Percentiles rank a stretch among this genome's conserved stretches.
phyloP scores from a whole-genome alignment of 2,113 vertebrate species.

The Cynocephalus volans region DNA sequence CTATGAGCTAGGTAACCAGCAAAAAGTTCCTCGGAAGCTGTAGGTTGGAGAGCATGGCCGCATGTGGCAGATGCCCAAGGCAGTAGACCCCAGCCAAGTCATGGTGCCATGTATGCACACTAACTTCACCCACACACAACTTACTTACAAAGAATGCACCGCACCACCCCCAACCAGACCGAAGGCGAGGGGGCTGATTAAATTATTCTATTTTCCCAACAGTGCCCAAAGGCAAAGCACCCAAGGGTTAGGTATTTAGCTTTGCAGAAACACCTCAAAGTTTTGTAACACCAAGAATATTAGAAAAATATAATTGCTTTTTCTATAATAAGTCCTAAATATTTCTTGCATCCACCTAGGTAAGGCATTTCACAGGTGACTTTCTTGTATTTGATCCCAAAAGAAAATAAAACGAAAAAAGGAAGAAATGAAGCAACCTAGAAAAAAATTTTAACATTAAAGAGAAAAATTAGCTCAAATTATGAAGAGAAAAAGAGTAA shows the following conservation, averaged over 20 bases:
- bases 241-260: not conserved
- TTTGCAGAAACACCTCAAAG: not conserved
- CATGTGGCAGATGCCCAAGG: too few relatives aligned
- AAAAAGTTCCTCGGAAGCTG: too few relatives aligned
- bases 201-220: too few relatives aligned
- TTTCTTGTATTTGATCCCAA: not conserved
- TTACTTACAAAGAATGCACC: too few relatives aligned
- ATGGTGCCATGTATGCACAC: too few relatives aligned
- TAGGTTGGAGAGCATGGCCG: too few relatives aligned
- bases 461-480: constrained; percentile 36
- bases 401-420: not conserved
- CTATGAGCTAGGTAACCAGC: too few relatives aligned
- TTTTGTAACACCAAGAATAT: not conserved
- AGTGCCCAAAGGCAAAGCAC: not conserved
- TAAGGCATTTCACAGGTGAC: not conserved
- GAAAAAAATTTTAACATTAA: not conserved
- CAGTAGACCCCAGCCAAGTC: too few relatives aligned
- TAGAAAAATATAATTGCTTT: not conserved
- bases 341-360: not conserved
- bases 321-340: not conserved
- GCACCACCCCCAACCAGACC: too few relatives aligned
- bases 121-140: too few relatives aligned
- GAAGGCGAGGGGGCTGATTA: too few relatives aligned
- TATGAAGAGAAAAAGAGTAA: not conserved
- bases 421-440: not conserved